Evolutionary conservation across 2,797 vertebrate species (phyloP), one percentile per base, ranked within the genome.

Genomic region (Aldrovandia affinis): DNA sequence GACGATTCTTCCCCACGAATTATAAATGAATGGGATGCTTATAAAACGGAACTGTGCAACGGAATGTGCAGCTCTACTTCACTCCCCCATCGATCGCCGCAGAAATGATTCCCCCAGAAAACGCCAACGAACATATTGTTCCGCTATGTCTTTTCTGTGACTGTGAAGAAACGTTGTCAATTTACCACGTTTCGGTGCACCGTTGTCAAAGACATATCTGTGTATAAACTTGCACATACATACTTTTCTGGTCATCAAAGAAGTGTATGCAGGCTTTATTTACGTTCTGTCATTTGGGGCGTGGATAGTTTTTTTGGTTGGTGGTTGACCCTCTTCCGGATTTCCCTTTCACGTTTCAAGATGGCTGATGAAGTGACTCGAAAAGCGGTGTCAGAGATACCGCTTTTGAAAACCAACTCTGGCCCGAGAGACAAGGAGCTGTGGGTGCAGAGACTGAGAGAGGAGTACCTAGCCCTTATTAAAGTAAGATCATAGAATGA

Each of bases 361-460:
- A 97, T 98, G 97, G 96, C 96, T 82, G 97, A 98, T 57, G 97
- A 98, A 83, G 95, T 95, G 0, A 96, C 96, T 2, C 95, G 97
- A 81, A 94, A 92, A 73, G 91, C 93, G 0, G 97, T 97, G 82
- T 97, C 97, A 0, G 96, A 96, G 89, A 96, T 99, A 81, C 97
- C 97, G 12, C 90, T 98, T 75, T 91, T 98, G 86, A 96, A 95
- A 88, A 96, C 96, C 0, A 95, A 96, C 82, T 96, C 96, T 0
- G 97, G 98, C 0, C 98, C 98, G 6, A 94, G 97, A 85, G 97
- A 98, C 81, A 94, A 94, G 22, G 95, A 96, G 54, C 85, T 97
- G 78, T 98, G 97, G 97, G 96, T 97, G 50, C 96, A 96, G 91
- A 94, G 97, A 83, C 95, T 99, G 59, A 96, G 97, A 86, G 97